Conservation (phyloP, 2,113 vertebrate species). For the Alligator mississippiensis region DNA sequence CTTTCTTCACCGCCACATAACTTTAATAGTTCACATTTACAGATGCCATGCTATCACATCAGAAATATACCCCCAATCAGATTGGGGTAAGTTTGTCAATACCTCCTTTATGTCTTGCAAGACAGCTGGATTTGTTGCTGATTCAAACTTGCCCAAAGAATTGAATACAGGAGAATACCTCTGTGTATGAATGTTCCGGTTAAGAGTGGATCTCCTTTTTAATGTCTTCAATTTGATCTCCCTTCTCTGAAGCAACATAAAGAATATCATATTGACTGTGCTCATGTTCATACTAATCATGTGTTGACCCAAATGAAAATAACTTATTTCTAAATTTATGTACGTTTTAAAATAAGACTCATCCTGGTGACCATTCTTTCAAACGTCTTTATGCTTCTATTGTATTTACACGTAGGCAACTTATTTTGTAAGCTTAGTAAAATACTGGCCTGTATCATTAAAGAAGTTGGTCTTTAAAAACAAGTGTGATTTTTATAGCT, state of each 20-base stretch:
- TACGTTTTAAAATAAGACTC: slow-evolving; percentile 50
- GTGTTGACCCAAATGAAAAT: slow-evolving; percentile 59
- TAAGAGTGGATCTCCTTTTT: slow-evolving; percentile 31
- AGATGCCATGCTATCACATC: background rate
- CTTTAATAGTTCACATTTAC: background rate
- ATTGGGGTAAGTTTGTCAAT: slow-evolving; percentile 25
- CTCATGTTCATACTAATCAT: slow-evolving; percentile 38
- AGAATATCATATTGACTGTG: slow-evolving; percentile 11
- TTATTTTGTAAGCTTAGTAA: slow-evolving; percentile 75
- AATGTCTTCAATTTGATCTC: background rate
- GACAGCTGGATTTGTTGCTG: slow-evolving; percentile 21
- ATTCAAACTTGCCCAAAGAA: slow-evolving; percentile 55
- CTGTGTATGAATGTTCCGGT: background rate
- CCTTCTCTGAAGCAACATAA: slow-evolving; percentile 36
- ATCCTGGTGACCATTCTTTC: slow-evolving; percentile 39
- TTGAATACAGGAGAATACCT: slow-evolving; percentile 45
- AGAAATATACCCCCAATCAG: rapidly evolving
- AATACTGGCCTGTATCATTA: slow-evolving; percentile 70
- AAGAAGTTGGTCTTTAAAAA: slow-evolving; percentile 82
- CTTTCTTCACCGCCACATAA: background rate
- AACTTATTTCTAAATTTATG: slow-evolving; percentile 64
- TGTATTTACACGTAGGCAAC: slow-evolving; percentile 65
- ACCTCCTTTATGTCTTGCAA: slow-evolving; percentile 48
- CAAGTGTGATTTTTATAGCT: slow-evolving; percentile 72
- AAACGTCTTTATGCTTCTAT: slow-evolving; percentile 63